Evolutionary conservation across 92 coral and sea anemone genomes (phyloP).

Genomic region (Hydrozoanthus gracilis): DNA sequence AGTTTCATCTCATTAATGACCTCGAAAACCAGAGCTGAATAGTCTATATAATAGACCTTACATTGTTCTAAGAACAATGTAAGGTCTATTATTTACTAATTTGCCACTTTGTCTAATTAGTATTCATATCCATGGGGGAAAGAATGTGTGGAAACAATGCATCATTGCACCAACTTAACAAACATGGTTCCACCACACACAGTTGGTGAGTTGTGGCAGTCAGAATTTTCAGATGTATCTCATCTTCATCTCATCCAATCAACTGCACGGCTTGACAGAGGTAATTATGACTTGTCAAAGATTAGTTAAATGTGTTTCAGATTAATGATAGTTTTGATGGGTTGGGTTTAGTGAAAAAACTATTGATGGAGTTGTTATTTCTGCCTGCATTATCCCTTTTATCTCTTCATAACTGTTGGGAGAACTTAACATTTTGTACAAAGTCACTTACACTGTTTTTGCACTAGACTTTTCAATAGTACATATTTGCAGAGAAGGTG

Average conservation of each 20-base stretch:
- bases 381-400: too few relatives aligned
- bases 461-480: too few relatives aligned
- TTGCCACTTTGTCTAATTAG: constrained; percentile 47
- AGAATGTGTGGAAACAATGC: constrained; percentile 70
- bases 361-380: too few relatives aligned
- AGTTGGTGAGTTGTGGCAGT: not conserved
- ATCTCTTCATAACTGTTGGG: too few relatives aligned
- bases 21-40: not conserved
- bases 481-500: too few relatives aligned
- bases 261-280: constrained; percentile 67
- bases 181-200: constrained; percentile 4
- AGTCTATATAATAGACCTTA: not conserved
- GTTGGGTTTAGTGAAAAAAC: too few relatives aligned
- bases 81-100: not conserved
- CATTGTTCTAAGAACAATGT: too few relatives aligned
- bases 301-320: too few relatives aligned
- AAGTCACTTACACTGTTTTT: too few relatives aligned
- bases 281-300: constrained; percentile 31
- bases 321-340: too few relatives aligned
- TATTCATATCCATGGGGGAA: constrained; percentile 91
- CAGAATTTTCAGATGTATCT: constrained; percentile 7
- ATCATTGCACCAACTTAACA: constrained; percentile 39
- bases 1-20: too few relatives aligned
- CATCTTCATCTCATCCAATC: constrained; percentile 65
- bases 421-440: too few relatives aligned